Percentiles rank a stretch among this genome's conserved stretches.
Conservation (phyloP, 2,797 vertebrate genomes). For the Phoebastria nigripes region DNA sequence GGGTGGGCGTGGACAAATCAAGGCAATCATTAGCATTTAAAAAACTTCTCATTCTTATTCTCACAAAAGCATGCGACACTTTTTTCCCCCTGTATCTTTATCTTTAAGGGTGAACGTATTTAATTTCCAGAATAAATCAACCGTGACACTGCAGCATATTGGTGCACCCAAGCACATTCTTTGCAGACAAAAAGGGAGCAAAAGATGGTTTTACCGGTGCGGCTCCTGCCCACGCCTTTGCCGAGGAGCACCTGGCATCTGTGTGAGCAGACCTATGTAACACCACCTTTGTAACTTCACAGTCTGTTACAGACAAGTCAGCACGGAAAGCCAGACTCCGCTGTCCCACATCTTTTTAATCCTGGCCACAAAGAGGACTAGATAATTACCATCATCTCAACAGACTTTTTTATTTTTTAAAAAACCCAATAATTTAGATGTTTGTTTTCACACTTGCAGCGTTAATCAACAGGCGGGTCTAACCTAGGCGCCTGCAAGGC, state of each 20-base stretch:
- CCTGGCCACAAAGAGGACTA: not conserved
- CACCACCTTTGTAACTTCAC: fast-evolving
- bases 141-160: not conserved
- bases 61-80: not conserved
- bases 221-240: not conserved
- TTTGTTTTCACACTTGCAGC: not conserved
- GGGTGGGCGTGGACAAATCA: not conserved
- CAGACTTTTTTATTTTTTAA: too few species aligned
- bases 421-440: not conserved
- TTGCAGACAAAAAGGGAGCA: not conserved
- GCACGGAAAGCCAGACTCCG: not conserved
- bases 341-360: too few species aligned
- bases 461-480: not conserved
- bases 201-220: fast-evolving
- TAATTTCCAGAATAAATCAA: not conserved
- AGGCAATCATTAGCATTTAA: not conserved
- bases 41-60: not conserved
- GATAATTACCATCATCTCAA: not conserved
- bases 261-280: too few species aligned
- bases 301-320: not conserved
- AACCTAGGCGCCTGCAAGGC: not conserved
- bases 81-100: fast-evolving
- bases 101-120: not conserved
- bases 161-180: not conserved
- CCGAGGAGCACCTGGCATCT: not conserved